Evolutionary conservation across 2,888 invertebrate species (phyloP).

Genomic region (Agrilus cyanescens): DNA sequence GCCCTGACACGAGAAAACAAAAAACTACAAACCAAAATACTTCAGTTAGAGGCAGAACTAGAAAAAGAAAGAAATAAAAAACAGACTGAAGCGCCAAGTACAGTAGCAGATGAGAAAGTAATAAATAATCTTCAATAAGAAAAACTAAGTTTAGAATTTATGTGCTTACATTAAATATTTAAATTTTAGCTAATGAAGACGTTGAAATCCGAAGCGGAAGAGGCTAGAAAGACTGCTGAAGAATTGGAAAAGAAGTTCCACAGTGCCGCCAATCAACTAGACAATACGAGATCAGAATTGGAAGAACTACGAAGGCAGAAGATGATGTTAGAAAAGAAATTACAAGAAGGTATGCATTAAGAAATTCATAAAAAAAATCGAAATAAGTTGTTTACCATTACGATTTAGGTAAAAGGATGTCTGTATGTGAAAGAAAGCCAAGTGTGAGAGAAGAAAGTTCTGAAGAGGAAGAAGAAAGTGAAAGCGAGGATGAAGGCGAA

Average conservation of each 20-base stretch:
- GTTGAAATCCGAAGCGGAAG: constrained; percentile 62
- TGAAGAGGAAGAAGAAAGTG: constrained; percentile 48
- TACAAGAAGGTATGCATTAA: constrained; percentile 44
- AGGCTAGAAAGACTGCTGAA: constrained; percentile 66
- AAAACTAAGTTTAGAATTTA: neutral
- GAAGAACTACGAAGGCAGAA: constrained; percentile 73
- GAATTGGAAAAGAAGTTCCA: constrained; percentile 71
- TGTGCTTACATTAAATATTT: neutral
- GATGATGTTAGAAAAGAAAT: constrained; percentile 61
- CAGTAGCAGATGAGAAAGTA: constrained; percentile 30
- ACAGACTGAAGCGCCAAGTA: constrained; percentile 10
- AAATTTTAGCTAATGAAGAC: constrained; percentile 43
- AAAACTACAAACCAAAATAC: constrained; percentile 63
- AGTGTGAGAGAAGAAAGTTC: constrained; percentile 38
- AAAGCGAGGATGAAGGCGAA: constrained; percentile 51
- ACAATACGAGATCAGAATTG: constrained; percentile 59
- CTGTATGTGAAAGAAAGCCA: constrained; percentile 37
- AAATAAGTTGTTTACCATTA: neutral
- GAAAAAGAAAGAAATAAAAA: constrained; percentile 48
- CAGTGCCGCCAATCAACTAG: constrained; percentile 62
- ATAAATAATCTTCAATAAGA: neutral
- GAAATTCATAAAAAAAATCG: neutral
- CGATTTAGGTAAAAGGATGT: constrained; percentile 24
- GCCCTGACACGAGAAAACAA: constrained; percentile 70
- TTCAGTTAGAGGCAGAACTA: constrained; percentile 70